A percentile compares a stretch with the other conserved stretches of the same genome.
phyloP scores from a whole-genome alignment of 2,888 invertebrate genomes.

The Dasypogon diadema region DNA sequence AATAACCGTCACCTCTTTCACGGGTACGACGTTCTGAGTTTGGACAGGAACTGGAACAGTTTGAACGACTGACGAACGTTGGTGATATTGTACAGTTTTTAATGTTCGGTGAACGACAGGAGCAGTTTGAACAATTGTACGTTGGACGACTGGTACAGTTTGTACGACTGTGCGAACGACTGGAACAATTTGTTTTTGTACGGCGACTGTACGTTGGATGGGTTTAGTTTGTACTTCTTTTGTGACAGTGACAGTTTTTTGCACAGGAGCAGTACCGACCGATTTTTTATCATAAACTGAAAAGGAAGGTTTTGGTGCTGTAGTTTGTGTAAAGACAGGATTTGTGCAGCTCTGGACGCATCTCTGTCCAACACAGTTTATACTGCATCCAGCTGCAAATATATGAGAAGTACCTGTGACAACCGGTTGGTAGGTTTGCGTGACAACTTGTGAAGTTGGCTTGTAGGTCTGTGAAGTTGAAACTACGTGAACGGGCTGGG shows the following conservation, averaged over 20 bases:
- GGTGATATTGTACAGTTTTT: constrained; percentile 33
- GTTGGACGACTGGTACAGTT: constrained; percentile 21
- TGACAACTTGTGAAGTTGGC: not conserved
- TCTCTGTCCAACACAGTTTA: not conserved
- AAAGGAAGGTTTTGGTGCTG: not conserved
- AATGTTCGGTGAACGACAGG: constrained; percentile 27
- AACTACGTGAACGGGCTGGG: constrained; percentile 11
- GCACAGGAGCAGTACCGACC: constrained; percentile 5
- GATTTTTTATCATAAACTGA: constrained; percentile 29
- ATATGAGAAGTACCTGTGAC: constrained; percentile 7
- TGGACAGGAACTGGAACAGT: not conserved
- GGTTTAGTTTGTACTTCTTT: not conserved
- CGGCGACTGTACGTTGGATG: constrained; percentile 3
- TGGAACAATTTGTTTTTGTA: constrained; percentile 23
- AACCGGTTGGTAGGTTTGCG: constrained; percentile 7
- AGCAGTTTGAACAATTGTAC: constrained; percentile 9
- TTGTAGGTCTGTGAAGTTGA: constrained; percentile 14
- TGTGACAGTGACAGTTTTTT: constrained; percentile 9
- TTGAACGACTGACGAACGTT: constrained; percentile 4
- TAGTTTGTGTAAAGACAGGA: not conserved
- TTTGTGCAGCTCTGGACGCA: not conserved
- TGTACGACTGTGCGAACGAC: constrained; percentile 24
- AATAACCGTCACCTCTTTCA: constrained; percentile 9
- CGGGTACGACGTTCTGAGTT: not conserved
- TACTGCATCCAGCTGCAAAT: not conserved